phyloP scores from a whole-genome alignment of 2,888 invertebrate species.

The Eugnorisma glareosa region DNA sequence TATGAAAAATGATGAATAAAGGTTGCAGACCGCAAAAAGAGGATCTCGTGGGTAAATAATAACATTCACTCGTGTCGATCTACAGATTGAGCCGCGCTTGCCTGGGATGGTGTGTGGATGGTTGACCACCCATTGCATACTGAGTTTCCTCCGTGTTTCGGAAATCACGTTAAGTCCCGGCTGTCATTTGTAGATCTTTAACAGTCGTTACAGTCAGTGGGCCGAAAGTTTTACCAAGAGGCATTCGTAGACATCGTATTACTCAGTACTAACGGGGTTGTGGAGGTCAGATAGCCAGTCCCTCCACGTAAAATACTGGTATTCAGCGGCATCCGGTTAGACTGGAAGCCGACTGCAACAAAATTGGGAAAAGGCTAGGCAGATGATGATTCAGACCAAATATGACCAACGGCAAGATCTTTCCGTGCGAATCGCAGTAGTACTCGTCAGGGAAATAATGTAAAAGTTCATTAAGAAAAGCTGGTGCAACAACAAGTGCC shows the following conservation, averaged over 20 bases:
- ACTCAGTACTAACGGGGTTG: neutral
- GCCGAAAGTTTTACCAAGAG: neutral
- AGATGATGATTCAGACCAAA: neutral
- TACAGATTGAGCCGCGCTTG: neutral
- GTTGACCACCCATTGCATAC: too few relatives aligned
- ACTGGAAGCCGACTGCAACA: too few relatives aligned
- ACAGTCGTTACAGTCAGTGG: neutral
- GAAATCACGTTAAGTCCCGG: neutral
- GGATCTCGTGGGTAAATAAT: neutral
- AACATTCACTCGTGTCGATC: neutral
- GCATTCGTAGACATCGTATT: neutral
- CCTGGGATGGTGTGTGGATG: neutral
- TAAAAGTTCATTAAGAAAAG: neutral
- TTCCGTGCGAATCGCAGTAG: neutral
- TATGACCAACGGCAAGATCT: neutral
- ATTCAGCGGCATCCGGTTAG: too few relatives aligned
- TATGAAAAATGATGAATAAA: neutral
- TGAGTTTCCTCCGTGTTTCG: neutral
- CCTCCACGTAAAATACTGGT: too few relatives aligned
- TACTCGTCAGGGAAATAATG: neutral
- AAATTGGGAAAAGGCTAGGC: too few relatives aligned
- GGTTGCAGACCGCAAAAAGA: neutral
- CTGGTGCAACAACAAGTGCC: neutral
- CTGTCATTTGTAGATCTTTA: neutral
- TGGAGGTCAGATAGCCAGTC: neutral